Percentiles rank a stretch among this genome's conserved stretches.
phyloP scores from a whole-genome alignment of 1,140 invertebrate species.

The Campodea augens region DNA sequence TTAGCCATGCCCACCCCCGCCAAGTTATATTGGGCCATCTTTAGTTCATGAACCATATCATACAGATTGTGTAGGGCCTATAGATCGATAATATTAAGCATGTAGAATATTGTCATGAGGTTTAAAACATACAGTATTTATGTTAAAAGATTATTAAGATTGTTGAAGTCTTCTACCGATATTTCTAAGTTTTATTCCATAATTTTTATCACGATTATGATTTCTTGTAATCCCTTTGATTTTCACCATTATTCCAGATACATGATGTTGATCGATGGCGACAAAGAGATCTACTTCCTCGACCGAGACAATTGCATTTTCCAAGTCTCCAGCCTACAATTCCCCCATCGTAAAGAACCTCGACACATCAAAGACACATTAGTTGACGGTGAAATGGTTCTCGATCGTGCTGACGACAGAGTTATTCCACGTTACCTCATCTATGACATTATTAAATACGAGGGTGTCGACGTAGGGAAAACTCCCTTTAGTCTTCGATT shows the following conservation, averaged over 20 bases:
- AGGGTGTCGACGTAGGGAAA: slow-evolving; percentile 54
- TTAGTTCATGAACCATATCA: too few relatives aligned
- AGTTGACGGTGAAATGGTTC: slow-evolving; percentile 91
- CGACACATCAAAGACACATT: slow-evolving; percentile 62
- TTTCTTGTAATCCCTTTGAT: too few relatives aligned
- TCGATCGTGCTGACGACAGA: slow-evolving; percentile 56
- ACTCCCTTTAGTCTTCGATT: slow-evolving; percentile 56
- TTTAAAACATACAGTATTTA: too few relatives aligned
- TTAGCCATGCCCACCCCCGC: too few relatives aligned
- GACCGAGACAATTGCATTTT: slow-evolving; percentile 94
- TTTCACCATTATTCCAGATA: slow-evolving; percentile 56
- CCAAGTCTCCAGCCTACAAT: slow-evolving; percentile 55
- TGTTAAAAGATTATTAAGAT: too few relatives aligned
- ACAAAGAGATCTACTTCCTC: slow-evolving; percentile 69
- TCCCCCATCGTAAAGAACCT: slow-evolving; percentile 53
- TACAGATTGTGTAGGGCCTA: too few relatives aligned
- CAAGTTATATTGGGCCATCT: too few relatives aligned
- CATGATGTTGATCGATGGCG: slow-evolving; percentile 83
- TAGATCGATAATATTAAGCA: too few relatives aligned
- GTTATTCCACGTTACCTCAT: slow-evolving; percentile 74
- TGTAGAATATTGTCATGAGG: too few relatives aligned
- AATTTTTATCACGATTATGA: too few relatives aligned
- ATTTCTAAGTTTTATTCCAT: too few relatives aligned
- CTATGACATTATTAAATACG: slow-evolving; percentile 83
- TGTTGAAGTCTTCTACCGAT: too few relatives aligned